Evolutionary conservation across 2,113 vertebrate species (phyloP), one percentile per base, ranked within the genome.

Genomic region (Lamprologus callipterus): DNA sequence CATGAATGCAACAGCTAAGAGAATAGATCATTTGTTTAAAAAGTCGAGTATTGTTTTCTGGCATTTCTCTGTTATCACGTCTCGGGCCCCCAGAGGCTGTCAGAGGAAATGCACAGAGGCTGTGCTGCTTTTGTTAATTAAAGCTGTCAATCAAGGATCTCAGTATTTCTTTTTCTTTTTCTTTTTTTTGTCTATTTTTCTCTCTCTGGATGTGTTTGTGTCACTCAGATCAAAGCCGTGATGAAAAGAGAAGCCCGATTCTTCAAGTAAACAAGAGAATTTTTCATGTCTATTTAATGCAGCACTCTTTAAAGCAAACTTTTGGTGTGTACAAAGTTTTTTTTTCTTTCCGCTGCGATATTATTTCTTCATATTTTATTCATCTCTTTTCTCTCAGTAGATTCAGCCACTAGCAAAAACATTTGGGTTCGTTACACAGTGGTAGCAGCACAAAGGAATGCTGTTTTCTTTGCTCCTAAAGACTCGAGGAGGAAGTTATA

Each of bases 181-280:
- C 83, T 86, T 45, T 58, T n/a, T n/a, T 8, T 88, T 60, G 75
- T 88, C 70, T 83, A 21, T 90, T 92, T 93, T 75, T 91, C 89
- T 94, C 94, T 94, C 90, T 87, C 68, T 63, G 90, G 94, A 93
- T 93, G 87, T 82, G 90, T 91, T 91, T 91, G 86, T 96, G 95
- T 95, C 92, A 92, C 85, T 86, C 82, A 92, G 95, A 97, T 96
- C 94, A 96, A 96, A 96, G 93, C 81, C 2, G 82, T 60, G 84
- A 93, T 94, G 81, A 92, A 89, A 94, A 93, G 81, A 91, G 83
- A 68, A 88, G 89, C 86, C 89, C 28, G 55, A 70, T 88, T 90
- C 88, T 83, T 90, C 87, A 88, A 95, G 73, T 94, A 95, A 95
- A 94, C 87, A 93, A 89, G 88, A 84, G 82, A 80, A 87, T 89